Evolutionary conservation across 2,888 invertebrate genomes (phyloP), one percentile per base, ranked within the genome.

Genomic region (Mongoloraphidia duomilia): DNA sequence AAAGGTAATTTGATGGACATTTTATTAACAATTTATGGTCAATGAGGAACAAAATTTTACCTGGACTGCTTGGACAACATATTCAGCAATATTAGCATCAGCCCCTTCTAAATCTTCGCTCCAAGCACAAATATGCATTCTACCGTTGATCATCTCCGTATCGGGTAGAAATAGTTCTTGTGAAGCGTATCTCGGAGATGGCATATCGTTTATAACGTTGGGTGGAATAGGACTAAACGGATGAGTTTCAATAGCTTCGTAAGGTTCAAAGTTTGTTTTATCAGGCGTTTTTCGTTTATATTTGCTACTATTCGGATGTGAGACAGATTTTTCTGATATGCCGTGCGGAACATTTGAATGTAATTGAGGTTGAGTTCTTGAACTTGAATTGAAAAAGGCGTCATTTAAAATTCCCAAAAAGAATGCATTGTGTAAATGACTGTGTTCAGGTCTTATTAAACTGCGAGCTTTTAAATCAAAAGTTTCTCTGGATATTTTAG

Each of bases 41-140:
- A 45, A 52, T 8, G 33, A 17, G 8, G 36, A 13, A 45, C 46
- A 47, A 50, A 12, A 41, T 14, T 35, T 37, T 61, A 77, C 76
- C 66, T 84, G 82, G 1, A 89, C 83, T 2, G 90, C 87, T 41
- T 81, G 78, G 38, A 88, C 82, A 44, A 93, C 75, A n/a, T 88
- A 72, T 53, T 86, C 84, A 0, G 89, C 85, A 5, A 89, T 87
- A 53, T 76, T 79, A 59, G 89, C 87, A 53, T 90, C 86, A 4
- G 86, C 86, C 8, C 88, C 87, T 56, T 89, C 83, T 40, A 94
- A 73, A 1, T 89, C 91, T 44, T 80, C 77, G 60, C 93, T 91
- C 92, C 92, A 93, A 8, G 91, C 90, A 5, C 85, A 82, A 9
- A 93, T 74, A 66, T 90, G 78, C 58, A 93, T 79, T 51, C 91